Evolutionary conservation across 2,797 vertebrate species (phyloP).

Genomic region (Serranus cabrilla): DNA sequence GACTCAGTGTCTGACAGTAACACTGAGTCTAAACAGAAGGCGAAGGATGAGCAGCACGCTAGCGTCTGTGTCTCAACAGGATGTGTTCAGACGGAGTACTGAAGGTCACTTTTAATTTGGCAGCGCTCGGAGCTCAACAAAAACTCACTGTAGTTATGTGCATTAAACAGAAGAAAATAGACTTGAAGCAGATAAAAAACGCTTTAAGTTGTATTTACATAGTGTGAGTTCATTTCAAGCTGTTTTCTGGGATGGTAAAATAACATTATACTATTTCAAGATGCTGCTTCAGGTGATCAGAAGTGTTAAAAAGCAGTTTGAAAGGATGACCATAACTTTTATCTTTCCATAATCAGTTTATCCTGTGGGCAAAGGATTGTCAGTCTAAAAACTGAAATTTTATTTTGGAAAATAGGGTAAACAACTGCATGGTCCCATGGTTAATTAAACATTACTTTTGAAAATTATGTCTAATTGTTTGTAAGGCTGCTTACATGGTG

Average conservation of each 20-base stretch:
- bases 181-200: too few species aligned
- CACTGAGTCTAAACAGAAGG: too few species aligned
- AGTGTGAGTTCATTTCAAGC: background rate
- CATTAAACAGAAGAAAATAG: too few species aligned
- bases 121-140: background rate
- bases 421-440: too few species aligned
- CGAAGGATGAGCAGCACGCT: too few species aligned
- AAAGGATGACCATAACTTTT: background rate
- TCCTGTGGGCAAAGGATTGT: background rate
- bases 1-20: too few species aligned
- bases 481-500: too few species aligned
- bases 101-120: background rate
- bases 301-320: too few species aligned
- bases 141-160: background rate
- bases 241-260: background rate
- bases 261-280: background rate
- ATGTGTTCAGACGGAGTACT: background rate
- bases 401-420: conserved; percentile 27
- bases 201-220: too few species aligned
- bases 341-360: background rate
- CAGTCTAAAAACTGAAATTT: background rate
- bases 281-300: background rate
- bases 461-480: too few species aligned
- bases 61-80: background rate
- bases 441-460: too few species aligned